A percentile compares a stretch with the other conserved stretches of the same genome.
phyloP scores from a whole-genome alignment of 2,113 vertebrate genomes.

The Rhadina sibilatrix region DNA sequence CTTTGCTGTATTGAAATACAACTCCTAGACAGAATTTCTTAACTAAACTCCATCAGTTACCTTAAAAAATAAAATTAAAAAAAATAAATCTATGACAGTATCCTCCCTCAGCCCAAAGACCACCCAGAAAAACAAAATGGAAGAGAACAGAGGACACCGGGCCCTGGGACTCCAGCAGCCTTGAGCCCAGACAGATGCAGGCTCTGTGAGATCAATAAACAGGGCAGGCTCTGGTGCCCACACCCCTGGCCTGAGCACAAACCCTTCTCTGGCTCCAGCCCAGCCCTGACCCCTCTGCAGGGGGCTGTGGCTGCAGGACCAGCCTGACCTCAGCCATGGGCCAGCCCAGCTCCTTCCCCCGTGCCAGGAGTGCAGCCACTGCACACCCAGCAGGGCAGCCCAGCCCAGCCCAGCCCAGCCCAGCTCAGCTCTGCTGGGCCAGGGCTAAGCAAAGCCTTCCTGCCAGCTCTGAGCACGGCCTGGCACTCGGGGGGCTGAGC shows the following conservation, averaged over 20 bases:
- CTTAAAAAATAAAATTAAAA: too few species aligned
- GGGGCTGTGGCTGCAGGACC: neutral
- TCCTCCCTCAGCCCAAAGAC: neutral
- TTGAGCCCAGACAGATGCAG: neutral
- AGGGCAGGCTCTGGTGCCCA: neutral
- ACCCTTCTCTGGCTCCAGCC: neutral
- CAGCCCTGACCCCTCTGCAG: neutral
- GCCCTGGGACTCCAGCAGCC: neutral
- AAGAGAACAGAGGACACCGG: neutral
- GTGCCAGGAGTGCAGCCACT: neutral
- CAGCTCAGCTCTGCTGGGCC: neutral
- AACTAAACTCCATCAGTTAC: neutral
- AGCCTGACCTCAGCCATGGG: rapidly evolving
- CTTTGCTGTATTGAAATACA: neutral
- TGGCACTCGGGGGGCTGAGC: neutral
- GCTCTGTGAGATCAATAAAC: neutral
- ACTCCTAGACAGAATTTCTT: neutral
- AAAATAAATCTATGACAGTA: too few species aligned
- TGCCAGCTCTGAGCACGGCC: neutral
- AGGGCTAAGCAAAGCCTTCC: neutral
- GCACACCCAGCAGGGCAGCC: neutral
- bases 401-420: neutral
- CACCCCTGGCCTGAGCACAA: neutral
- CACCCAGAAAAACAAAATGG: neutral
- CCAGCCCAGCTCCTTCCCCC: neutral